Percentiles rank a stretch among this genome's conserved stretches.
Evolutionary conservation across 2,113 vertebrate genomes (phyloP).

Genomic region (Rhizomys pruinosus): DNA sequence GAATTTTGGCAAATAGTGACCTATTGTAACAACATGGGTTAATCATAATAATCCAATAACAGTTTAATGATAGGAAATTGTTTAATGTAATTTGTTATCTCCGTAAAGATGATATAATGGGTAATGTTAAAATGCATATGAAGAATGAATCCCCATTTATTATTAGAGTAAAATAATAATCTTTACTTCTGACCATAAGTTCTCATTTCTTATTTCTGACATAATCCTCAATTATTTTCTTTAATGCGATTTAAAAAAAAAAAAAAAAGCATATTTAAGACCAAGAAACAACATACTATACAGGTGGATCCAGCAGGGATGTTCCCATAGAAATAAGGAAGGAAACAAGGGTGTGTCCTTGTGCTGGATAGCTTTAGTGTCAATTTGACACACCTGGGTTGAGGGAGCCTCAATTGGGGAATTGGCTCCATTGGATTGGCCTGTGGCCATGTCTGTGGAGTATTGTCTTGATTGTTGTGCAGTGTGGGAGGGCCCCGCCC

Average conservation of each 20-base stretch:
- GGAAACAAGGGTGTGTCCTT: neutral
- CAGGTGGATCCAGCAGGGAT: neutral
- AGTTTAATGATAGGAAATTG: constrained; percentile 2
- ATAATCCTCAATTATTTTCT: neutral
- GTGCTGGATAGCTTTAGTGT: too few species aligned
- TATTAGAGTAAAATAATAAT: neutral
- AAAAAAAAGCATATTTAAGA: neutral
- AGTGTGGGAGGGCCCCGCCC: too few species aligned
- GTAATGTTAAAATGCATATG: neutral
- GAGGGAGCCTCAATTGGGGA: too few species aligned
- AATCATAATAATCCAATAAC: neutral
- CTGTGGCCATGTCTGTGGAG: too few species aligned
- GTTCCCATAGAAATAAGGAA: neutral
- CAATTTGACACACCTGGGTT: too few species aligned
- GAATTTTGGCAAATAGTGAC: neutral
- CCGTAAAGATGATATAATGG: neutral
- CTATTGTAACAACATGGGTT: neutral
- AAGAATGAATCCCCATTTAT: neutral
- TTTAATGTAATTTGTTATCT: constrained; percentile 15
- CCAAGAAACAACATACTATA: rapidly evolving
- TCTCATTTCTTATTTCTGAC: neutral
- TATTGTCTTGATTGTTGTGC: too few species aligned
- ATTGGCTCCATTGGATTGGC: too few species aligned
- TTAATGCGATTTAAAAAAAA: neutral
- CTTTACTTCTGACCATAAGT: neutral